Base-by-base conservation (phyloP, 2,888 invertebrate genomes). In the Watsonalla binaria region DNA sequence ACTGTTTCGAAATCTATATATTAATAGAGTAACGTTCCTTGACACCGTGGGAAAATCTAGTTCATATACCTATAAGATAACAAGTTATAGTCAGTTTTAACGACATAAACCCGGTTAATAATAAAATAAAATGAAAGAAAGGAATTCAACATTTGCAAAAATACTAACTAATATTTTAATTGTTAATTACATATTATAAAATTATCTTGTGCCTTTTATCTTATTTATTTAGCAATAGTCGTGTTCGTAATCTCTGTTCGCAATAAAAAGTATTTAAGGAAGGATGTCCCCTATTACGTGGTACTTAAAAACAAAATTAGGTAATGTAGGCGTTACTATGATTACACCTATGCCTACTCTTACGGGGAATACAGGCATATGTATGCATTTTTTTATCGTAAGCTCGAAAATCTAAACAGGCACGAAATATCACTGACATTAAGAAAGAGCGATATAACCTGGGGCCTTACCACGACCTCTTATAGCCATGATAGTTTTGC, bases 111-210 rank as follows among this genome's bases (percentile, higher is more conserved):
- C 14, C 15, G 11, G 9, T 24, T 4, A 39, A 37, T 13, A 49
- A 47, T 11, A 37, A 47, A 56, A 52, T 51, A 13, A 54, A 62
- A 62, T 53, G 57, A 63, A 61, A 61, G 59, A 81, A 84, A 88
- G 88, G 88, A 88, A 88, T 88, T 88, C 88, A 88, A 88, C 88
- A 88, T 87, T 86, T 82, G 81, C 65, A 54, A 54, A 49, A 53
- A 59, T 56, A 61, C 46, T 50, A 54, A 35, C 55, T 57, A 48
- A 48, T 55, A 53, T 52, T 60, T 62, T 60, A 53, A 54, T 56
- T 66, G 61, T 68, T 70, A 42, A 11, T 42, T 63, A 67, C 66
- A 71, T 56, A 69, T 64, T 59, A 14, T 49, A 49, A 49, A 57
- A 57, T 56, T 56, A 63, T 59, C 53, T 56, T 51, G 55, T 70